Base-by-base conservation (phyloP, 2,888 invertebrate genomes). In the Apotomis turbidana region DNA sequence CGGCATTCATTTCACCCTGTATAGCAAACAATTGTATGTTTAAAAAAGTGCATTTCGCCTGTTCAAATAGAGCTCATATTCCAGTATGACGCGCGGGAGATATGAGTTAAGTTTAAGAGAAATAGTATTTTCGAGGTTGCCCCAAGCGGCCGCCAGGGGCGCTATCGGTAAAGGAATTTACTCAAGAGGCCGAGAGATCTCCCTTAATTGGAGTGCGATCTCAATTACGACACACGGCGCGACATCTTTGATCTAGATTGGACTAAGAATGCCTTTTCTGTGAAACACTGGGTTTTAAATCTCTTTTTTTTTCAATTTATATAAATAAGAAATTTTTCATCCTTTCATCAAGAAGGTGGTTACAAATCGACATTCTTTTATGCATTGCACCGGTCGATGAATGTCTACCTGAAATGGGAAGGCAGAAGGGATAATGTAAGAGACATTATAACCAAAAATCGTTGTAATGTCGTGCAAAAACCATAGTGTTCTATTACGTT, bases 121-220 rank as follows among this genome's bases (percentile, higher is more conserved):
- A 64, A 55, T 38, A 55, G 55, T 38, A 5, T 4, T 66, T 55
- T 82, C 78, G 79, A 75, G 79, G 79, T 77, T 79, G 76, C 76
- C 74, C 80, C 84, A 85, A 86, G 82, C 80, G 83, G 76, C 79
- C 76, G 76, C 74, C 74, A 74, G 76, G 76, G 76, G 77, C 61
- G 74, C 68, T 68, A 68, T 27, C 74, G 71, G 76, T 76, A 84
- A 88, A 85, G 85, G 82, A 81, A 80, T 79, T 78, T 87, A 87
- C 85, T 87, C 81, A 83, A 87, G 88, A 87, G 81, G 81, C 80
- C 80, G 77, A 78, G 77, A 76, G 79, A 77, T 79, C 77, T 81
- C 81, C 87, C 88, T 92, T 91, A 93, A 93, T 93, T 93, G 90
- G 90, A 91, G 90, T 82, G 88, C 81, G 79, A 78, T 81, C 86